These are phyloP conservation scores for Crocallis elinguaria DNA, from an alignment of 2,888 invertebrate species.

Conservation along the genomic window DNA sequence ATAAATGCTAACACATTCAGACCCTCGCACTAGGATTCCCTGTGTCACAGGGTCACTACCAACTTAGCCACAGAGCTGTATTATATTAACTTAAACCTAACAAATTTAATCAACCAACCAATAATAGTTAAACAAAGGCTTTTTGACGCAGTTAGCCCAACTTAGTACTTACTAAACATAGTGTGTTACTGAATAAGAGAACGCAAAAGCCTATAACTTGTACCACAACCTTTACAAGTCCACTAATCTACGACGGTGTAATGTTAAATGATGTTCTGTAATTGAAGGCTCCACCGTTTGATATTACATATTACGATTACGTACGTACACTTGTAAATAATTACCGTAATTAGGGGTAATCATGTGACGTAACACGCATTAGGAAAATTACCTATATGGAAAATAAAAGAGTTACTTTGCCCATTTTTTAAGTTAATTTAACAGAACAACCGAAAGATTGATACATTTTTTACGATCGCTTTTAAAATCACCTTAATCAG, in stretches of 20 bases:
- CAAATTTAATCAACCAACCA: too few relatives aligned
- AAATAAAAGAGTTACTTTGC: conserved; percentile 1
- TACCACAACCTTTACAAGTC: conserved; percentile 9
- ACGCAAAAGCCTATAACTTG: conserved; percentile 1
- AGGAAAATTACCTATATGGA: conserved; percentile 23
- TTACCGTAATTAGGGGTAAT: conserved; percentile 41
- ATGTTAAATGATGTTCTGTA: conserved; percentile 33
- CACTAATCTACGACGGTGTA: conserved; percentile 23
- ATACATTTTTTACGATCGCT: too few relatives aligned
- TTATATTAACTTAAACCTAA: too few relatives aligned
- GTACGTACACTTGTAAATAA: conserved; percentile 32
- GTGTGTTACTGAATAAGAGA: neutral
- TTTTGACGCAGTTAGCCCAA: too few relatives aligned
- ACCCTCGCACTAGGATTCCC: too few relatives aligned
- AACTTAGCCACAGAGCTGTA: too few relatives aligned
- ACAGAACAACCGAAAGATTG: too few relatives aligned
- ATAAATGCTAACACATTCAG: too few relatives aligned
- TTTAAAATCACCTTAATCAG: neutral
- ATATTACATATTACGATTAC: conserved; percentile 38
- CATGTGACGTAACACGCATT: conserved; percentile 33
- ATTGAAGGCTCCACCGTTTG: conserved; percentile 36
- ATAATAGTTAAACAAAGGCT: too few relatives aligned
- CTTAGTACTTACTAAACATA: neutral
- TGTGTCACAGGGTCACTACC: too few relatives aligned
- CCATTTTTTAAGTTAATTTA: neutral